These are phyloP conservation scores for Rhagoletis zephyria DNA, from an alignment of 1,140 invertebrate species.

Conservation along the genomic window DNA sequence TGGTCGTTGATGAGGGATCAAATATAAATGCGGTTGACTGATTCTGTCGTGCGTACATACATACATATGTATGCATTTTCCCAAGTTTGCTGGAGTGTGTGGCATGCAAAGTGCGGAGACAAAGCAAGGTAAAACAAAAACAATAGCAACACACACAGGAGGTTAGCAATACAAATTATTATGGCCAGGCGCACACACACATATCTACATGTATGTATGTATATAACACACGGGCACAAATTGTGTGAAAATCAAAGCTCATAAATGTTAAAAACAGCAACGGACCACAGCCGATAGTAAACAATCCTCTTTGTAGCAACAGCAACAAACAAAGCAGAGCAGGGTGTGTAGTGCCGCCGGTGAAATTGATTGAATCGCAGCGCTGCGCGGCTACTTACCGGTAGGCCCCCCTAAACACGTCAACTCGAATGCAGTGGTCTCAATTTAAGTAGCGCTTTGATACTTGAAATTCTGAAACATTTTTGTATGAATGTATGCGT, in stretches of 20 bases:
- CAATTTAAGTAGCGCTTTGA: constrained; percentile 42
- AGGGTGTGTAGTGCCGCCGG: background rate
- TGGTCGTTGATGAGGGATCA: constrained; percentile 56
- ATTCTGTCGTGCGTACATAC: background rate
- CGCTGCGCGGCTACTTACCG: constrained; percentile 16
- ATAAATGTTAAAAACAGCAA: constrained; percentile 25
- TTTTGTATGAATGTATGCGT: too few species aligned
- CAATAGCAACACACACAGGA: background rate
- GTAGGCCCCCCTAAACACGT: background rate
- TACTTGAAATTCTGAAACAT: constrained; percentile 14
- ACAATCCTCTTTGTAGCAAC: background rate
- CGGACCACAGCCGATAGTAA: background rate
- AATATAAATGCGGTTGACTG: constrained; percentile 52
- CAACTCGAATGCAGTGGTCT: background rate
- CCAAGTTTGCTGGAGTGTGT: background rate
- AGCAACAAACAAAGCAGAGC: constrained; percentile 15
- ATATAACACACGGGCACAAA: background rate
- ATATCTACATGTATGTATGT: background rate
- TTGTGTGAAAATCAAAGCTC: constrained; percentile 29
- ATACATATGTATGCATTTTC: background rate
- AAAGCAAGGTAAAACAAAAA: background rate
- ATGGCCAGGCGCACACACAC: background rate
- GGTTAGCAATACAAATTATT: constrained; percentile 50
- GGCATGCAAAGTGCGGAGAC: constrained; percentile 7
- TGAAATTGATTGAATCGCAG: background rate